Conservation (phyloP, 2,888 invertebrate species). For the Phaonia tiefii region DNA sequence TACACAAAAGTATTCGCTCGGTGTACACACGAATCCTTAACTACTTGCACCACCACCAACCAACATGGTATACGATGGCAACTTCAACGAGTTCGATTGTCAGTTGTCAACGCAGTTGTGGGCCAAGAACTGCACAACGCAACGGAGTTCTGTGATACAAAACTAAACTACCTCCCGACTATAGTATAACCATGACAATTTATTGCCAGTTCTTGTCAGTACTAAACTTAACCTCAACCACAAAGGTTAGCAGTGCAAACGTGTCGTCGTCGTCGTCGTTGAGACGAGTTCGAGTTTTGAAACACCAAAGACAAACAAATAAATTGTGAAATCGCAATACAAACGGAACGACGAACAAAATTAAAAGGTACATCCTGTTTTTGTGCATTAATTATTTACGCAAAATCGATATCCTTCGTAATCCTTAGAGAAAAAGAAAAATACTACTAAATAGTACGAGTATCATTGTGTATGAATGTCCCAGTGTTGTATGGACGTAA, state of each 20-base stretch:
- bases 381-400: conserved; percentile 15
- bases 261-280: neutral
- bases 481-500: too few species aligned
- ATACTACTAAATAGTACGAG: neutral
- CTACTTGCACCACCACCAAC: conserved; percentile 22
- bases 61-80: conserved; percentile 56
- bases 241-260: conserved; percentile 17
- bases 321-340: conserved; percentile 4
- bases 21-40: conserved; percentile 23
- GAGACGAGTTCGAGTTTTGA: neutral
- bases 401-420: conserved; percentile 1
- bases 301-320: neutral
- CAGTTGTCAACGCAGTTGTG: conserved; percentile 62
- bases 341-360: conserved; percentile 13
- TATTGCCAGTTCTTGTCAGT: conserved; percentile 1
- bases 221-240: conserved; percentile 9
- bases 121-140: conserved; percentile 40
- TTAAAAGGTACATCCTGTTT: neutral
- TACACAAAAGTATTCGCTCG: conserved; percentile 33
- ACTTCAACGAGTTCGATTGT: conserved; percentile 57
- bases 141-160: conserved; percentile 46
- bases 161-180: conserved; percentile 34
- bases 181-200: conserved; percentile 24
- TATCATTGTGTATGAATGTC: neutral
- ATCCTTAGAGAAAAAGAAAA: neutral